These are phyloP conservation scores for Cheirogaleus major DNA, from an alignment of 2,797 vertebrate genomes.

Conservation along the genomic window DNA sequence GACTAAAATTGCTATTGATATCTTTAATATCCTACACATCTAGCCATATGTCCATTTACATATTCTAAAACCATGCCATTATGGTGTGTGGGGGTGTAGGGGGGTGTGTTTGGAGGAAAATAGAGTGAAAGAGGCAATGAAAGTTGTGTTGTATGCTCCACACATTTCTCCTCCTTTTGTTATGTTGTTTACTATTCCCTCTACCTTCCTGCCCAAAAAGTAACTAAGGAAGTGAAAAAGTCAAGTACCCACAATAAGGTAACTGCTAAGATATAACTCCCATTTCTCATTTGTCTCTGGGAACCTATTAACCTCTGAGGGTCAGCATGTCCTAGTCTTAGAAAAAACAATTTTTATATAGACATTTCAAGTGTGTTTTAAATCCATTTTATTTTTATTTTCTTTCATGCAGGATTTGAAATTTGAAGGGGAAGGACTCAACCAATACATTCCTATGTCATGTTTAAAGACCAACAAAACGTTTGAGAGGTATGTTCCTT, in stretches of 20 bases:
- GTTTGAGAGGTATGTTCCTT: conserved; percentile 86
- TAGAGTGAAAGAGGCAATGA: not conserved
- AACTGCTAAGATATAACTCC: not conserved
- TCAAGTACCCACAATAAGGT: not conserved
- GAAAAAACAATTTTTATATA: not conserved
- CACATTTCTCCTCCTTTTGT: not conserved
- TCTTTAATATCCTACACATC: not conserved
- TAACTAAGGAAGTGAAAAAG: not conserved
- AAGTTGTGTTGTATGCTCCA: not conserved
- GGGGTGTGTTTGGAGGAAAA: not conserved
- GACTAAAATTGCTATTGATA: not conserved
- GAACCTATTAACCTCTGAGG: not conserved
- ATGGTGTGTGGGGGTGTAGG: not conserved
- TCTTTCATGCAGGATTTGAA: conserved; percentile 71
- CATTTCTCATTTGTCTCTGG: not conserved
- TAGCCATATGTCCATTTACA: not conserved
- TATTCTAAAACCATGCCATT: not conserved
- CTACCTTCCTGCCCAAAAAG: not conserved
- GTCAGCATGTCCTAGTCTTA: not conserved
- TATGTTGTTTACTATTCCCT: not conserved
- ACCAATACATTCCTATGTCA: conserved; percentile 79
- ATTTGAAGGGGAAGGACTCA: conserved; percentile 76
- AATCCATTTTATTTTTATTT: not conserved
- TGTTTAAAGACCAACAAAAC: conserved; percentile 81
- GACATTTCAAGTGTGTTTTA: not conserved